Conservation (phyloP, 2,797 vertebrate genomes). For the Manis crassicaudata region DNA sequence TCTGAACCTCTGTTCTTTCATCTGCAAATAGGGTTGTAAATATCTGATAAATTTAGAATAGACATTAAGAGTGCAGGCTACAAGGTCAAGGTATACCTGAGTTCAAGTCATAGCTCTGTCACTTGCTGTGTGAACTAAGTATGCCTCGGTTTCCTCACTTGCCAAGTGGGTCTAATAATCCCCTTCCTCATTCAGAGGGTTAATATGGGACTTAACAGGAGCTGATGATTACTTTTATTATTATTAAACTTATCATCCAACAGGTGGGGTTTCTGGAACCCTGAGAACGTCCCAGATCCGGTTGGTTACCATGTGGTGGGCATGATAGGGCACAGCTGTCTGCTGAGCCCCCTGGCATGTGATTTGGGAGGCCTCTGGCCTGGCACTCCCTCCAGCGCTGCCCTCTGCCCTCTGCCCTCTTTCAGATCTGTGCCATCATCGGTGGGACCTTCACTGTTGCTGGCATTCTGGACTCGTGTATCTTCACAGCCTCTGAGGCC, state of each 20-base stretch:
- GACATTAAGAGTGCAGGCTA: not conserved
- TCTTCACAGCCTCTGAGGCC: conserved; percentile 99
- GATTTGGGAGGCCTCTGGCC: not conserved
- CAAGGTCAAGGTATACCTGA: not conserved
- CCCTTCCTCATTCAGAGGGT: not conserved
- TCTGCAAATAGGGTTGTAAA: not conserved
- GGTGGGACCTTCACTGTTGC: conserved; percentile 99
- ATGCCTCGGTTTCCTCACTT: not conserved
- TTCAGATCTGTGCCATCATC: conserved; percentile 97
- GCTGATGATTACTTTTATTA: not conserved
- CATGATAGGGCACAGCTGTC: accelerated
- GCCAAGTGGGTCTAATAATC: not conserved
- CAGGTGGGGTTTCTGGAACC: not conserved
- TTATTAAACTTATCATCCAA: not conserved
- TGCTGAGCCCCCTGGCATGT: no score
- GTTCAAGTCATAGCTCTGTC: not conserved
- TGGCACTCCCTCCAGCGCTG: not conserved
- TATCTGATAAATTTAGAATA: not conserved
- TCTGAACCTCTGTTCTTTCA: not conserved
- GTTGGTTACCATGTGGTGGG: not conserved
- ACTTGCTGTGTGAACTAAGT: not conserved
- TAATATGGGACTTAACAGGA: not conserved
- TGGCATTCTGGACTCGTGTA: conserved; percentile 98
- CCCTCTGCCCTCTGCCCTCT: not conserved
- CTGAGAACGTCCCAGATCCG: not conserved